phyloP scores from a whole-genome alignment of 2,797 vertebrate species.

The Falco berigora region DNA sequence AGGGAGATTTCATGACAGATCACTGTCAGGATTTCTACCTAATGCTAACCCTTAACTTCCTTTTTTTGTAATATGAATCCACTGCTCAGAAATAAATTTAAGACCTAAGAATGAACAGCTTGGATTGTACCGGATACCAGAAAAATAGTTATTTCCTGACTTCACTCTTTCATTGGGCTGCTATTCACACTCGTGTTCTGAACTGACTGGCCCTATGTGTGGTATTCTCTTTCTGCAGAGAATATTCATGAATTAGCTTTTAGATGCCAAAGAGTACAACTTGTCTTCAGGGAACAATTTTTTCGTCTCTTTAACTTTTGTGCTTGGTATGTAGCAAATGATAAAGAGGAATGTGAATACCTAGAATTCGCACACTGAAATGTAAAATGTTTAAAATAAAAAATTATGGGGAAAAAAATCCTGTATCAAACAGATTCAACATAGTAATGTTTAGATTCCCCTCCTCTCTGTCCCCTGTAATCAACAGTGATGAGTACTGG shows the following conservation, averaged over 20 bases:
- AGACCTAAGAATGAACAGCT: neutral
- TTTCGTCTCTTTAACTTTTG: neutral
- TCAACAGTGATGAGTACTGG: neutral
- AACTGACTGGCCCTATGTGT: neutral
- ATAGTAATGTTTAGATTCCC: neutral
- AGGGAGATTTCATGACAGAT: neutral
- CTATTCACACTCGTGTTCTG: neutral
- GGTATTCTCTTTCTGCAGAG: neutral
- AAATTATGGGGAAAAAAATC: neutral
- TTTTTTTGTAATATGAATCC: neutral
- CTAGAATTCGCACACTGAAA: constrained; percentile 13
- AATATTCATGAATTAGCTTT: constrained; percentile 17
- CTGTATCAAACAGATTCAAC: neutral
- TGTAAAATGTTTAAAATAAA: constrained; percentile 45
- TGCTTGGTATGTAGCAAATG: neutral
- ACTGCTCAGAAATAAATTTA: neutral
- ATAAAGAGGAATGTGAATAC: neutral
- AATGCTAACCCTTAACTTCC: neutral
- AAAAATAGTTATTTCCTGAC: neutral
- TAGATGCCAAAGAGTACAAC: neutral
- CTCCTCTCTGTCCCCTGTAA: neutral
- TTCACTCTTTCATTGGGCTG: neutral
- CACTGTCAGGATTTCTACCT: neutral
- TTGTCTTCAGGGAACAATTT: constrained; percentile 30
- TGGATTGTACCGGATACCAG: neutral